These are phyloP conservation scores for Morone chrysops DNA, from an alignment of 2,113 vertebrate species.

Conservation along the genomic window DNA sequence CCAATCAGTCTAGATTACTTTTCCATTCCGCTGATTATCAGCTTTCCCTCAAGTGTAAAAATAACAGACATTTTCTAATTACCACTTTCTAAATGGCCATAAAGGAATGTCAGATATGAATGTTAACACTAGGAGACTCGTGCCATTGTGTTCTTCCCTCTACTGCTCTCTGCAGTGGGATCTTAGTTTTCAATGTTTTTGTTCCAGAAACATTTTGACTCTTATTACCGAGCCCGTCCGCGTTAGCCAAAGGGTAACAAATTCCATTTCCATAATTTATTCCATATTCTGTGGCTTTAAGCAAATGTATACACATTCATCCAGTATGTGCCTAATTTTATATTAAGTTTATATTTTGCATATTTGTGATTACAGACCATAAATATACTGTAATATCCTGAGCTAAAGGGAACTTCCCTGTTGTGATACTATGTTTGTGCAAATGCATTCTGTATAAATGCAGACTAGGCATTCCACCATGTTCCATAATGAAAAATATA, in stretches of 20 bases:
- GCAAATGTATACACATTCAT: slow-evolving; percentile 33
- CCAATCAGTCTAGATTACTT: slow-evolving; percentile 10
- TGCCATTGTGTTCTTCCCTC: slow-evolving; percentile 53
- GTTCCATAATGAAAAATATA: slow-evolving; percentile 36
- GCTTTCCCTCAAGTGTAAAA: background rate
- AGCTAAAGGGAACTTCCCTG: slow-evolving; percentile 51
- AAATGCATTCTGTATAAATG: slow-evolving; percentile 52
- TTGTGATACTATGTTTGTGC: slow-evolving; percentile 46
- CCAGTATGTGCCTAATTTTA: slow-evolving; percentile 82
- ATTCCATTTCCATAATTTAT: slow-evolving; percentile 53
- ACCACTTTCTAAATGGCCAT: background rate
- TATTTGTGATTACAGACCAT: slow-evolving; percentile 65
- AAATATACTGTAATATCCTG: slow-evolving; percentile 41
- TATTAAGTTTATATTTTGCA: slow-evolving; percentile 74
- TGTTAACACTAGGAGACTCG: slow-evolving; percentile 5
- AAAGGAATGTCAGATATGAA: slow-evolving; percentile 8
- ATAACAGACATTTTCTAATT: slow-evolving; percentile 4
- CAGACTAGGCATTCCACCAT: slow-evolving; percentile 37
- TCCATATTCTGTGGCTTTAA: slow-evolving; percentile 38
- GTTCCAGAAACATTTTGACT: background rate
- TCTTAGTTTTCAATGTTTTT: slow-evolving; percentile 12
- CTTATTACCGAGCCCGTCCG: background rate
- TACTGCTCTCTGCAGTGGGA: fast-evolving
- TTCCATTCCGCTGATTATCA: slow-evolving; percentile 16
- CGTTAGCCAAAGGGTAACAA: slow-evolving; percentile 57